Evolutionary conservation across 2,888 invertebrate genomes (phyloP), one percentile per base, ranked within the genome.

Genomic region (Mythimna pallens): DNA sequence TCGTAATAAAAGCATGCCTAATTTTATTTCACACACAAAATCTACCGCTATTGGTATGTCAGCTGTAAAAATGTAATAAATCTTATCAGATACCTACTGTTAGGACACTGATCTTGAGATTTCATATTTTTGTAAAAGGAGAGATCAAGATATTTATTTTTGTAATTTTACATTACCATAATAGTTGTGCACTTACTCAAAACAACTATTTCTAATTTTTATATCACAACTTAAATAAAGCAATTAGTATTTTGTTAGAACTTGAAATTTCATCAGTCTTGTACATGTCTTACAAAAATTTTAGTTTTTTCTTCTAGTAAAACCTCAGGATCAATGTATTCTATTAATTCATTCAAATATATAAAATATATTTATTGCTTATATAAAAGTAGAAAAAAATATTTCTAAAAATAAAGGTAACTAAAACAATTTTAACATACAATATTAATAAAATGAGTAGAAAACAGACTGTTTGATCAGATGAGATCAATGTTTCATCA

Each of bases 401-500:
- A 65, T 75, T 63, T 80, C 70, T 79, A 79, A 86, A 84, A 81
- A 80, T 82, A 84, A 80, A 83, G 86, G 86, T 87, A 88, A 89
- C 87, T 88, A 62, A 83, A 80, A 75, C 40, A 83, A 74, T 83
- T 70, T 76, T 43, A 76, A 78, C 65, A 64, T 72, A 70, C 57
- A 80, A 67, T 73, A 74, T 40, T 74, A 61, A 78, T 67, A 73
- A 66, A 79, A 65, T 65, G 61, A 71, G 74, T 82, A 80, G 30
- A 83, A 82, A 79, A 76, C 72, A 82, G 73, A 75, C 74, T 76
- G 76, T 65, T 43, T 59, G 81, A 83, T 80, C 83, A 65, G 73
- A 62, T 82, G 88, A 89, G 88, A 89, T 89, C 89, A 86, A 72
- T 84, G 78, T 80, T 73, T 76, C 68, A 73, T 89, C 84, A 59